Evolutionary conservation across 2,113 vertebrate genomes (phyloP).

Genomic region (Porphyrio hochstetteri): DNA sequence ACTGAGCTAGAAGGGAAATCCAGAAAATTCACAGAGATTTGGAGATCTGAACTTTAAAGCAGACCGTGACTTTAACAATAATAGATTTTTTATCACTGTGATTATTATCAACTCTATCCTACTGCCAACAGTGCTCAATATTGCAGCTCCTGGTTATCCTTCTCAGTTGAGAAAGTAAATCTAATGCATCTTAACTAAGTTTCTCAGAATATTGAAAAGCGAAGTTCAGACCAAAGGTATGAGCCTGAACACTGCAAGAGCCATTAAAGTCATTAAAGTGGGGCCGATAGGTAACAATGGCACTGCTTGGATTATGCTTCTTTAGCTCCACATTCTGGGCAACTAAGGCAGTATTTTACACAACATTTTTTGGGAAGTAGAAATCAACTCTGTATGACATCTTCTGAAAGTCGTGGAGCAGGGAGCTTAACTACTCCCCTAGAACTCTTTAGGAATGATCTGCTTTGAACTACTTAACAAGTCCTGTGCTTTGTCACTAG

Average conservation of each 20-base stretch:
- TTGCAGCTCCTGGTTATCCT: background rate
- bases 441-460: background rate
- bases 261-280: background rate
- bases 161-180: background rate
- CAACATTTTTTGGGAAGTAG: background rate
- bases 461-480: constrained; percentile 3
- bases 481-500: background rate
- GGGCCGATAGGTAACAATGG: background rate
- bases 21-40: background rate
- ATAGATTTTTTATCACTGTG: background rate
- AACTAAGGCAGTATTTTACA: background rate
- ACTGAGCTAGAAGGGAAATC: background rate
- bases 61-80: background rate
- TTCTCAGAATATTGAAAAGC: background rate
- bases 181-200: background rate
- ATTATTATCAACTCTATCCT: background rate
- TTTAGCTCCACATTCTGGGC: constrained; percentile 37
- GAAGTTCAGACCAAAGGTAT: background rate
- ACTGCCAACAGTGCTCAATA: background rate
- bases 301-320: background rate
- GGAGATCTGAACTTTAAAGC: background rate
- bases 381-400: background rate
- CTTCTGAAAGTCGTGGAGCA: background rate
- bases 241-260: background rate
- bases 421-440: background rate